Base-by-base conservation (phyloP, 2,113 vertebrate genomes). In the Podiceps cristatus region DNA sequence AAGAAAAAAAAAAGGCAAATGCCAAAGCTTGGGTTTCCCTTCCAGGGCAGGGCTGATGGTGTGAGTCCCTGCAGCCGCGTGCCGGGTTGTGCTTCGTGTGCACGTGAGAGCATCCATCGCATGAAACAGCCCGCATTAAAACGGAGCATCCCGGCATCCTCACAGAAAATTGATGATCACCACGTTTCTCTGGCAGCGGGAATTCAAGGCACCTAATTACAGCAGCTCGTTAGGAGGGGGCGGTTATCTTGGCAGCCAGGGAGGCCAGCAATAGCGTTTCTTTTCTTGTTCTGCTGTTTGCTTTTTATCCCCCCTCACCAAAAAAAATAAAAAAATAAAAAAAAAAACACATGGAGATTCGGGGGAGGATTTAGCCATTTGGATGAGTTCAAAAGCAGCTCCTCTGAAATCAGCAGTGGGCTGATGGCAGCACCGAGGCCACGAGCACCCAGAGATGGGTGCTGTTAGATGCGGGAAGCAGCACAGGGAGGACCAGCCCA, bases 191-290 rank as follows among this genome's bases (percentile, higher is more conserved):
- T 42, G 14, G 47, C 8, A 0, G n/a, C 7, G 0, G 59, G 88
- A 72, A 80, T 73, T 47, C 72, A 69, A 93, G 68, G 79, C 64
- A 44, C 79, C 91, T 93, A 84, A 96, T 93, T 95, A 95, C 52
- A 75, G 93, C 76, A 85, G 89, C 96, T 95, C 35, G 4, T 95
- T 84, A 93, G 87, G 91, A 95, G 89, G 84, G 77, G 64, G 72
- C 3, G 68, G 80, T 93, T 95, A 84, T 96, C 89, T 91, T 68
- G 94, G 96, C 96, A 96, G 86, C 44, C 91, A 44, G 37, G 68
- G 62, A 96, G 52, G 64, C 91, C 68, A 71, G 68, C 33, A n/a
- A 67, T 55, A 77, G 50, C 10, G 0, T 63, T 95, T 35, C 35
- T 86, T 76, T 76, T 47, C 71, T 86, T 83, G 67, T 45, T 53